phyloP scores from a whole-genome alignment of 2,113 vertebrate species.

The Trinectes maculatus region DNA sequence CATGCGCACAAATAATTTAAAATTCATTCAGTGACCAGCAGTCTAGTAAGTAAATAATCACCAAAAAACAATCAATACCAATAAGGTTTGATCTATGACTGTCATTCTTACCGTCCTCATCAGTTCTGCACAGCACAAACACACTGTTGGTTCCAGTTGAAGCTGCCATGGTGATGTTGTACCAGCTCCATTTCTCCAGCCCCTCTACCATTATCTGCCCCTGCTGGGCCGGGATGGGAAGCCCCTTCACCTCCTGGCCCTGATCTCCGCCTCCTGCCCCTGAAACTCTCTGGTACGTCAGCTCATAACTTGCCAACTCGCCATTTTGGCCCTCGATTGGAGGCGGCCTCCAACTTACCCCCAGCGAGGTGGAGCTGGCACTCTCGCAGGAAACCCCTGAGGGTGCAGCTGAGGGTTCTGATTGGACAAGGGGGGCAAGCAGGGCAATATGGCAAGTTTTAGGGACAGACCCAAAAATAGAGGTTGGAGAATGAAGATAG shows the following conservation, averaged over 20 bases:
- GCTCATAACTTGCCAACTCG: slow-evolving; percentile 90
- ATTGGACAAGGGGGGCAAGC: slow-evolving; percentile 72
- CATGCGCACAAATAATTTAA: too few relatives aligned
- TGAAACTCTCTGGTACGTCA: slow-evolving; percentile 88
- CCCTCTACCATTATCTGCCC: slow-evolving; percentile 86
- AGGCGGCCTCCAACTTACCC: slow-evolving; percentile 94
- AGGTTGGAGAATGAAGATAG: slow-evolving; percentile 80
- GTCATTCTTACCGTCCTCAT: slow-evolving; percentile 88
- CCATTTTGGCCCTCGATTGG: slow-evolving; percentile 89
- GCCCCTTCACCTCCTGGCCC: slow-evolving; percentile 81
- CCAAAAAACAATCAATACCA: slow-evolving; percentile 44
- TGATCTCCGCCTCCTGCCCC: slow-evolving; percentile 80
- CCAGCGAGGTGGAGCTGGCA: slow-evolving; percentile 91
- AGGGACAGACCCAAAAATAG: slow-evolving; percentile 40
- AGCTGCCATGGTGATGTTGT: slow-evolving; percentile 88
- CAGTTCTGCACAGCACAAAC: slow-evolving; percentile 88
- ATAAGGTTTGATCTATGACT: slow-evolving; percentile 34
- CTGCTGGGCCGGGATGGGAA: slow-evolving; percentile 83
- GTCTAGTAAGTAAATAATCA: slow-evolving; percentile 56
- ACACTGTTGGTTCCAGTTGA: slow-evolving; percentile 88
- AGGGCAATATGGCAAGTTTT: slow-evolving; percentile 62
- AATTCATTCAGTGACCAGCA: slow-evolving; percentile 50
- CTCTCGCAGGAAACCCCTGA: slow-evolving; percentile 91
- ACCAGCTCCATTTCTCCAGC: slow-evolving; percentile 95
- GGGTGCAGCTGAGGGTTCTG: slow-evolving; percentile 94